Evolutionary conservation across 2,113 vertebrate genomes (phyloP), one percentile per base, ranked within the genome.

Genomic region (Ariopsis seemanni): DNA sequence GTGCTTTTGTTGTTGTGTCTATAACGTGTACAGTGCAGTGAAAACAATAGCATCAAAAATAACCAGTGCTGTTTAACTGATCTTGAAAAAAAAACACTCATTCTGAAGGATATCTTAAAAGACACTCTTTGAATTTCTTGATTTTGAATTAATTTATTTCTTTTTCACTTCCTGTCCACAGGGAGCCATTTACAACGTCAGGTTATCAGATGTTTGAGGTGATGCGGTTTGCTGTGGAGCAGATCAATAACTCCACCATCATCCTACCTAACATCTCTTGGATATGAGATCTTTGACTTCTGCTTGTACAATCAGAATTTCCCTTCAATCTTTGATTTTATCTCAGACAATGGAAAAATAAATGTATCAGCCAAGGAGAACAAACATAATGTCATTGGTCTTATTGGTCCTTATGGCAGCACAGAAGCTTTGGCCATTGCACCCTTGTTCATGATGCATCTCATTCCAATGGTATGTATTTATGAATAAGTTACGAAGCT

Each of bases 241-340:
- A 97, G 91, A 96, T 97, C 71, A 98, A 97, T 90, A 97, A 97
- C 90, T 95, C 96, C 78, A 96, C 92, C 0, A 0, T 30, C 1
- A 93, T 97, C 0, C 94, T 97, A 14, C 97, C 97, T 57, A 94
- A 94, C 0, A 15, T 97, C 67, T 93, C 89, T 97, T 34, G 96
- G 96, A 55, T 97, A 96, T 0, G 92, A 96, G 20, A 94, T 97
- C 79, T 95, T 95, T 0, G 95, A 97, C 17, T 91, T 93, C 82
- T 97, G 97, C 90, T 94, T 95, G 0, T 89, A 93, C 20, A n/a
- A 82, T 0, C 50, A 93, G 52, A 96, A 89, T 57, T 89, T 96
- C 2, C 93, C 94, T 0, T 94, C 93, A 10, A 72, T 89, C 0
- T 90, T 97, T 1, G 89, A 82, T 0, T 86, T 95, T n/a, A 93